Evolutionary conservation across 2,888 invertebrate genomes (phyloP).

Genomic region (Congeria kusceri): DNA sequence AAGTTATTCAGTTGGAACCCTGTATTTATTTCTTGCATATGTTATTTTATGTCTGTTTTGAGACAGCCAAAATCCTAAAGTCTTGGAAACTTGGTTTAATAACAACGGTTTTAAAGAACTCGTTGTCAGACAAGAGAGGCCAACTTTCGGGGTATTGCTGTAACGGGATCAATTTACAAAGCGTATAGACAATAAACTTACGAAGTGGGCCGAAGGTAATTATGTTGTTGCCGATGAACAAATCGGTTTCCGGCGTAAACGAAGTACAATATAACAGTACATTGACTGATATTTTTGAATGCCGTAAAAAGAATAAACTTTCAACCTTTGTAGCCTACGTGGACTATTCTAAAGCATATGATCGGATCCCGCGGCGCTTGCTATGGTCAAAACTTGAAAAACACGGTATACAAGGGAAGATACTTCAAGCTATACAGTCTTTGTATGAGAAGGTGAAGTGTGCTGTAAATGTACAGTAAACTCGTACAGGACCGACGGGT

Average conservation of each 20-base stretch:
- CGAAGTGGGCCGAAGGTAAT: background rate
- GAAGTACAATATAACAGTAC: background rate
- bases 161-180: background rate
- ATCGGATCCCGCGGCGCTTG: background rate
- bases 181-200: background rate
- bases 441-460: too few relatives aligned
- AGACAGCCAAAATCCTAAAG: too few relatives aligned
- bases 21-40: too few relatives aligned
- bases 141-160: background rate
- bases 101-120: background rate
- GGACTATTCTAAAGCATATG: slow-evolving; percentile 1
- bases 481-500: background rate
- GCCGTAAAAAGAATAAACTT: background rate
- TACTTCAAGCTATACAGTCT: background rate
- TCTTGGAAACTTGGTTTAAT: too few relatives aligned
- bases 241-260: background rate
- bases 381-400: background rate
- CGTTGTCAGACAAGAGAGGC: background rate
- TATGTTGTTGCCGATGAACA: background rate
- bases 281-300: background rate
- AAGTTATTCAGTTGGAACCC: too few relatives aligned
- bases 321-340: background rate
- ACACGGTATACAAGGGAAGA: background rate
- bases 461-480: too few relatives aligned
- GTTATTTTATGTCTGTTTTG: too few relatives aligned